These are phyloP conservation scores for Chalcosyrphus nemorum DNA, from an alignment of 2,888 invertebrate genomes.

Conservation along the genomic window DNA sequence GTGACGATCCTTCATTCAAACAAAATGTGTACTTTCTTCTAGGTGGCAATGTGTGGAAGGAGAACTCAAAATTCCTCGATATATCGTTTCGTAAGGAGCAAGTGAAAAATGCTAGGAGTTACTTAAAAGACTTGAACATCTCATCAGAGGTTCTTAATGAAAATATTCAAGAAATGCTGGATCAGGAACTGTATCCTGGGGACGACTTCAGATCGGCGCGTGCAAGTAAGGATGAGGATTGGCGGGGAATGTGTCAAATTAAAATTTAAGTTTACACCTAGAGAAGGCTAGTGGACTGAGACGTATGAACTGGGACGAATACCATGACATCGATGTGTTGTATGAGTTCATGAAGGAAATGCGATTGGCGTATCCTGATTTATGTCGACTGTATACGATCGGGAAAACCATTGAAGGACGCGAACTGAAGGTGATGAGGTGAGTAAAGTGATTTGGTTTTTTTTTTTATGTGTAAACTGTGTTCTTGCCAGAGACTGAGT, in stretches of 20 bases:
- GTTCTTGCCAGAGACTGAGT: slow-evolving; percentile 1
- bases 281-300: slow-evolving; percentile 71
- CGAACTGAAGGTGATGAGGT: slow-evolving; percentile 86
- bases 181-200: slow-evolving; percentile 86
- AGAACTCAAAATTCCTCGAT: slow-evolving; percentile 83
- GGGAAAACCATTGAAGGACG: slow-evolving; percentile 89
- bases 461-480: background rate
- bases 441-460: slow-evolving; percentile 57
- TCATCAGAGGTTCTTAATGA: slow-evolving; percentile 86
- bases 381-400: slow-evolving; percentile 88
- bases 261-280: slow-evolving; percentile 47
- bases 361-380: slow-evolving; percentile 86
- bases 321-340: slow-evolving; percentile 87
- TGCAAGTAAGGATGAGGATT: slow-evolving; percentile 76
- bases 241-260: slow-evolving; percentile 4
- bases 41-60: slow-evolving; percentile 81
- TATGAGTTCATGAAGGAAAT: slow-evolving; percentile 88
- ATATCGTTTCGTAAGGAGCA: slow-evolving; percentile 86
- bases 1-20: background rate
- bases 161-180: slow-evolving; percentile 89
- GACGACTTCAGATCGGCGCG: slow-evolving; percentile 80
- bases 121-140: slow-evolving; percentile 85
- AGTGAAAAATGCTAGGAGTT: slow-evolving; percentile 85
- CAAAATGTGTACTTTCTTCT: slow-evolving; percentile 21
- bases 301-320: slow-evolving; percentile 88